Base-by-base conservation (phyloP, 2,888 invertebrate species). In the Muscina levida region DNA sequence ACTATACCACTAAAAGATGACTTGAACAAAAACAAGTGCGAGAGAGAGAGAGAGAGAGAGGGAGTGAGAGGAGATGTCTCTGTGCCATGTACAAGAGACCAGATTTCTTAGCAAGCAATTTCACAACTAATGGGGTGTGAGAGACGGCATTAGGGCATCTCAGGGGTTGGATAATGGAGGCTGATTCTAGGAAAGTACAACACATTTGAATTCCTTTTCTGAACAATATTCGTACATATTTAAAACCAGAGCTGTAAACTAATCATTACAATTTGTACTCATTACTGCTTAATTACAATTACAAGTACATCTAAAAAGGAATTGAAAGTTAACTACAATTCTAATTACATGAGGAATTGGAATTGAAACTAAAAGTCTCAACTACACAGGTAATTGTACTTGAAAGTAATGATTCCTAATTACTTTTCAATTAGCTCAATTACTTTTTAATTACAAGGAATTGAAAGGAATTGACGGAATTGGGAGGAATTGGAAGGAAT, bases 181-280 rank as follows among this genome's bases (percentile, higher is more conserved):
- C 5, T 62, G 62, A 62, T 62, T 62, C 42, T 19, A 62, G 62
- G 22, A 62, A 62, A 62, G 42, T 42, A 62, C 42, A 62, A 62
- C 2, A 62, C 42, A 62, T 42, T 62, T 62, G 62, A n/a, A 19
- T 62, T 62, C 42, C 19, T 62, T 62, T 39, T 31, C n/a, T 17
- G 42, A 39, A 62, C 62, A 62, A 62, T 62, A 62, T 62, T 62
- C 42, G 62, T 62, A 62, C 42, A n/a, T n/a, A n/a, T n/a, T n/a
- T n/a, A n/a, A n/a, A n/a, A n/a, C n/a, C n/a, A n/a, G n/a, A n/a
- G n/a, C n/a, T n/a, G n/a, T n/a, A n/a, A n/a, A n/a, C n/a, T n/a
- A n/a, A n/a, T n/a, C n/a, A n/a, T n/a, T n/a, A n/a, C n/a, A n/a
- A n/a, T 62, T 62, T 39, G 42, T 62, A 62, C 37, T 39, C 59